Percentiles rank a stretch among this genome's conserved stretches.
Conservation (phyloP, 2,797 vertebrate genomes). For the Lagodon rhomboides region DNA sequence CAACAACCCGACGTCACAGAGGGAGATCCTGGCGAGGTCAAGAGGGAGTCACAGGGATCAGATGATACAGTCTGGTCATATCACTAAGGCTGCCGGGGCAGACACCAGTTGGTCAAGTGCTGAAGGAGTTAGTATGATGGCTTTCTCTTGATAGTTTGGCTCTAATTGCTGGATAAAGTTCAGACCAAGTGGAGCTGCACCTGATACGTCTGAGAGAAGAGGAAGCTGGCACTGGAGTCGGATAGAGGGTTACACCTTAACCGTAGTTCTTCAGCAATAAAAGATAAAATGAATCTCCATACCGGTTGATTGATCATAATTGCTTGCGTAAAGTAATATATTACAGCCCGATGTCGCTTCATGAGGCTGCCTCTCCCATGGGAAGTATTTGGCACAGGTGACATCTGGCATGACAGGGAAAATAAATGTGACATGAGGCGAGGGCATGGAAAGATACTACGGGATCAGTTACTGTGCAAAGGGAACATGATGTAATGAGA, state of each 20-base stretch:
- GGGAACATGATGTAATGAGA: neutral
- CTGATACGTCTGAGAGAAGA: constrained; percentile 1
- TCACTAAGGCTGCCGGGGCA: neutral
- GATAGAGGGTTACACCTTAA: constrained; percentile 6
- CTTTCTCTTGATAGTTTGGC: constrained; percentile 1
- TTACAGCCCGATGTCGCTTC: neutral
- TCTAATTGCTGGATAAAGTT: constrained; percentile 4
- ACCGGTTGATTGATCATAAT: neutral
- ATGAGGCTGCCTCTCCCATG: neutral
- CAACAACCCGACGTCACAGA: neutral
- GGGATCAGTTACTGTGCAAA: constrained; percentile 9
- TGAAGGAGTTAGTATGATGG: constrained; percentile 9
- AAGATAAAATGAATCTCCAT: neutral
- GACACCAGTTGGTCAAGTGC: constrained; percentile 19
- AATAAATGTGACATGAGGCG: constrained; percentile 44
- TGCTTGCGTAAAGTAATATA: constrained; percentile 16
- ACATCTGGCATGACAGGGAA: neutral
- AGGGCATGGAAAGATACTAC: constrained; percentile 43
- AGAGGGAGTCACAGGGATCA: constrained; percentile 2
- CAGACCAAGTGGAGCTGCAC: neutral
- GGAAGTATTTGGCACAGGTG: constrained; percentile 31
- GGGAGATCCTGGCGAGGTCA: constrained; percentile 12
- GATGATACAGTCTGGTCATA: neutral
- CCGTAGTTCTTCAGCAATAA: constrained; percentile 9
- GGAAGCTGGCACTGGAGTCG: constrained; percentile 3